Conservation (phyloP, 2,797 vertebrate species). For the Nannoperca australis region DNA sequence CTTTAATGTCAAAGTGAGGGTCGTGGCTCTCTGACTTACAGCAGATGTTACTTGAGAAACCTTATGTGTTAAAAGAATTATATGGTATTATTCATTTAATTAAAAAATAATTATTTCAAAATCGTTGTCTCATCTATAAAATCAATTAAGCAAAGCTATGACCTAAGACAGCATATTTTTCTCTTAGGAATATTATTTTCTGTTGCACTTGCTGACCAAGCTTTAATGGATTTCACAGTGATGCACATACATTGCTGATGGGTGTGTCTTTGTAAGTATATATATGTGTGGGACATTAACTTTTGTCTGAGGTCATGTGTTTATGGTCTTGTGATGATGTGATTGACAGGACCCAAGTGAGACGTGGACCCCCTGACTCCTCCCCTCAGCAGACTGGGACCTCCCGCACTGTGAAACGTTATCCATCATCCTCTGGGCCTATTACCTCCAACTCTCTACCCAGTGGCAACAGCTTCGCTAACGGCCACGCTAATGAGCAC, state of each 20-base stretch:
- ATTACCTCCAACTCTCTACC: constrained; percentile 93
- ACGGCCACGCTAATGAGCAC: constrained; percentile 35
- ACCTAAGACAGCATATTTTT: constrained; percentile 66
- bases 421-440: constrained; percentile 87
- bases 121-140: constrained; percentile 72
- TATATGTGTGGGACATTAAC: constrained; percentile 42
- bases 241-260: constrained; percentile 49
- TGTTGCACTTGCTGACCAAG: constrained; percentile 39
- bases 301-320: constrained; percentile 71
- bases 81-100: constrained; percentile 68
- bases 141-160: constrained; percentile 71
- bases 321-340: constrained; percentile 68
- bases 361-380: constrained; percentile 84
- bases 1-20: constrained; percentile 59
- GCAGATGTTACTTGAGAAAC: constrained; percentile 72
- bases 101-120: constrained; percentile 69
- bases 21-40: constrained; percentile 51
- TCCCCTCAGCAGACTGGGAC: constrained; percentile 85
- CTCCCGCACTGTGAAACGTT: constrained; percentile 91
- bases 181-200: constrained; percentile 58
- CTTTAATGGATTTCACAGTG: constrained; percentile 68
- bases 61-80: constrained; percentile 54
- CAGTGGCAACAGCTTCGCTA: constrained; percentile 63
- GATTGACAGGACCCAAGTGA: constrained; percentile 88
- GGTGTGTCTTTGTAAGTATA: constrained; percentile 30